Base-by-base conservation (phyloP, 92 coral and sea anemone species). In the Isaurus tuberculatus region DNA sequence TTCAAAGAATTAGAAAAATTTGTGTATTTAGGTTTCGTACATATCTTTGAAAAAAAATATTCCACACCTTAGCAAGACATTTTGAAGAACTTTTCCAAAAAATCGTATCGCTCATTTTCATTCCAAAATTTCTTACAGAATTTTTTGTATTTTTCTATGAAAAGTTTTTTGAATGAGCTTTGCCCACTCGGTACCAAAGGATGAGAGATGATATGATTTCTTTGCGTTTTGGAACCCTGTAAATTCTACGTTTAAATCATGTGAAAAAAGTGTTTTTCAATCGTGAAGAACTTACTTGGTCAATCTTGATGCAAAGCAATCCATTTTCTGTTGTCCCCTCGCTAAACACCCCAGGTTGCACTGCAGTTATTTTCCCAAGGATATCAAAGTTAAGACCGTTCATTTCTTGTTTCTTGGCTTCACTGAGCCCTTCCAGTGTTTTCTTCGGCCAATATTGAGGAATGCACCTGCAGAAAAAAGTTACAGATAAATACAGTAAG, bases 381-480 rank as follows among this genome's bases (percentile, higher is more conserved):
- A 97, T 90, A 37, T 94, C 99, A 29, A 83, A 81, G 70, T 97
- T 97, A 27, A 95, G 87, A 65, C 89, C 95, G 58, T 92, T 92
- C 0, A 97, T 86, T 65, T 97, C 99, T 86, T 94, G 91, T 78
- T 92, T 92, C 87, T 92, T 97, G 73, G 97, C 93, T 58, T 86
- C 98, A 20, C 94, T 88, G 33, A 97, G 90, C 15, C 90, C 79
- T 65, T 73, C 95, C 8, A 88, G 26, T 8, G 91, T 90, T 85
- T 94, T 97, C 61, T 85, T 90, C 37, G 91, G 82, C 99, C 99
- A 97, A 71, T 97, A 97, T 17, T 90, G 98, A 11, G 99, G 99
- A 65, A 94, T 90, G 82, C 95, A 97, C 75, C 99, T 97, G 36
- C 10, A 53, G 31, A 25, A 65, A 26, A 51, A 25, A 58, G 40